Percentiles rank a stretch among this genome's conserved stretches.
phyloP scores from a whole-genome alignment of 2,797 vertebrate genomes.

The Paramormyrops hopkinsi region DNA sequence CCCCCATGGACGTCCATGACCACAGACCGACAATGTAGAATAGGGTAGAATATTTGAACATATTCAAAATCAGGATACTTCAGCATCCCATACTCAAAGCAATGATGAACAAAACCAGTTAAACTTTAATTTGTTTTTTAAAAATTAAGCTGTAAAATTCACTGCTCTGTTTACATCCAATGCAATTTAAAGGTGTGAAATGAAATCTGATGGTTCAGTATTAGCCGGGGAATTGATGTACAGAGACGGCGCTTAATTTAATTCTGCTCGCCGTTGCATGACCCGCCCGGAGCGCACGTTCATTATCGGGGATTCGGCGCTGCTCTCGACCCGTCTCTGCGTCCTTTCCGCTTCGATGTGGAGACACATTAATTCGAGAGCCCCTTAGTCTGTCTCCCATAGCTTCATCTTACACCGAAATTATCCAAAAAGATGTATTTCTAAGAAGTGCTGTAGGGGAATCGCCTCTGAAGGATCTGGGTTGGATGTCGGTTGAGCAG shows the following conservation, averaged over 20 bases:
- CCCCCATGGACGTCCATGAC: neutral
- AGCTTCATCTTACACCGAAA: neutral
- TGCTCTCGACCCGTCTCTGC: neutral
- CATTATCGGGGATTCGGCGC: neutral
- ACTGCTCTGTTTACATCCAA: neutral
- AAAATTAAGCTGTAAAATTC: neutral
- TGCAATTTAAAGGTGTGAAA: neutral
- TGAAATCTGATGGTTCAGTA: neutral
- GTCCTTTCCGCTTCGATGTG: neutral
- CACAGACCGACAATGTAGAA: neutral
- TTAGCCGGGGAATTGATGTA: neutral
- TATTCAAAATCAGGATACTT: neutral
- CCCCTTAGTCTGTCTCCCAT: neutral
- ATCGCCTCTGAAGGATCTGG: constrained; percentile 9
- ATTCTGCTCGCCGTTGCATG: neutral
- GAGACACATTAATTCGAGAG: neutral
- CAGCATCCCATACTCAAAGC: neutral
- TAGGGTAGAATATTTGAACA: neutral
- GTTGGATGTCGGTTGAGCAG: neutral
- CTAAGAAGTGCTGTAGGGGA: constrained; percentile 15
- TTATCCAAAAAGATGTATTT: constrained; percentile 8
- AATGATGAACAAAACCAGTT: neutral
- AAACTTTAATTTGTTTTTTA: neutral
- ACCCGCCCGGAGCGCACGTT: neutral
- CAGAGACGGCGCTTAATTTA: neutral